A percentile compares a stretch with the other conserved stretches of the same genome.
phyloP scores from a whole-genome alignment of 2,888 invertebrate species.

The Ptilodon capucinus region DNA sequence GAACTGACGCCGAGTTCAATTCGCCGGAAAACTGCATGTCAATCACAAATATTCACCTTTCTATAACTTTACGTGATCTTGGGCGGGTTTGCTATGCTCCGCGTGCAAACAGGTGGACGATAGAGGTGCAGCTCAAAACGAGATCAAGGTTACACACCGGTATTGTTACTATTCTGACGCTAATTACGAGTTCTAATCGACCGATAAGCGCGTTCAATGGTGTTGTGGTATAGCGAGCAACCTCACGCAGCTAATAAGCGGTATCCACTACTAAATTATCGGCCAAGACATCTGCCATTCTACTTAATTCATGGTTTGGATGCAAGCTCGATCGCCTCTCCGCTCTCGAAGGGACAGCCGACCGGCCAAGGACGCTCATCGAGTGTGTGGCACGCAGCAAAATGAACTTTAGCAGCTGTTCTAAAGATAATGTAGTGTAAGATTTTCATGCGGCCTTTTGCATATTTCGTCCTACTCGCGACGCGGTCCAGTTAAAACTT shows the following conservation, averaged over 20 bases:
- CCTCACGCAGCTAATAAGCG: constrained; percentile 9
- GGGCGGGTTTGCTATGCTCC: constrained; percentile 37
- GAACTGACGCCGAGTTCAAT: constrained; percentile 7
- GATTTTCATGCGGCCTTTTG: constrained; percentile 43
- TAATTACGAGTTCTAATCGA: constrained; percentile 62
- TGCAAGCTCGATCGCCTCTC: constrained; percentile 36
- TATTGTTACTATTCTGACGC: constrained; percentile 62
- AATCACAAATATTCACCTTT: neutral
- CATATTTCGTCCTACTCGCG: constrained; percentile 31
- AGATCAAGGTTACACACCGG: constrained; percentile 67
- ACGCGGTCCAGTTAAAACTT: constrained; percentile 51
- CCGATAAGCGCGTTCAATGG: constrained; percentile 30
- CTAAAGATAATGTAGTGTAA: constrained; percentile 37
- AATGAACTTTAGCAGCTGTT: constrained; percentile 50
- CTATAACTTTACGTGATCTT: constrained; percentile 6
- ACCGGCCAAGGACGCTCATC: constrained; percentile 61
- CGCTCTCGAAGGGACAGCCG: constrained; percentile 58
- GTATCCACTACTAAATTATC: neutral
- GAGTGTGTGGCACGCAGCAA: constrained; percentile 45
- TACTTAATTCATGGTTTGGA: constrained; percentile 28
- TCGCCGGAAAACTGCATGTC: neutral
- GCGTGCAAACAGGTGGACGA: constrained; percentile 55
- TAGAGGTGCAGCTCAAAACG: constrained; percentile 48
- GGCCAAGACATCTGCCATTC: constrained; percentile 22
- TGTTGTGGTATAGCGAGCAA: constrained; percentile 12